Base-by-base conservation (phyloP, 2,113 vertebrate species). In the Empidonax alnorum region DNA sequence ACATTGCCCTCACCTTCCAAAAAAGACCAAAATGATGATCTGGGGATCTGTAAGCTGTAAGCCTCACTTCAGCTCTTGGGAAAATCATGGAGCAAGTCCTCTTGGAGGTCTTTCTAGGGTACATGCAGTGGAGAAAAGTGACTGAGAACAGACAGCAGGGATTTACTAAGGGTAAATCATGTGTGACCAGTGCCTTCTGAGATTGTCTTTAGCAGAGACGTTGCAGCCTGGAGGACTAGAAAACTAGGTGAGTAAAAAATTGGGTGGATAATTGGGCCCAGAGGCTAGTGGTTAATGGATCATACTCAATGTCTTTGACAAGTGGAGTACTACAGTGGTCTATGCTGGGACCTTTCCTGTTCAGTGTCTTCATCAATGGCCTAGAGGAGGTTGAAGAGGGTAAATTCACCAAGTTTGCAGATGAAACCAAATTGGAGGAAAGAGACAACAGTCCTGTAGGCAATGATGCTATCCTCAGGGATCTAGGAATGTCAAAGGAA, bases 341-440 rank as follows among this genome's bases (percentile, higher is more conserved):
- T 55, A 3, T 0, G 0, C 6, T 46, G n/a, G 21, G 9, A 49
- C 3, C 6, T 58, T 44, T 87, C 22, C n/a, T n/a, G 2, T 67
- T 66, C 24, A 18, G 7, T 25, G 30, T 39, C n/a, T 72, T 71
- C 50, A 35, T 78, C 59, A 33, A 4, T 58, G 35, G 14, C 39
- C 19, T 63, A 21, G 12, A 71, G 7, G 22, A 42, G 5, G 3
- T 42, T 77, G 37, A 10, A 33, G 39, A 72, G 19, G 15, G 7
- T 10, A 17, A 7, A 3, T n/a, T 35, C 39, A 47, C 30, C 22
- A 23, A 59, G 4, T 47, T 47, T 66, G n/a, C 28, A 77, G 49
- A 14, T 24, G 6, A 58, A 44, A 41, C 4, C 7, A 41, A 76
- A 52, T 0, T 39, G 7, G 8, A 21, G 7, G 39, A 50, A 68